Percentiles rank a stretch among this genome's conserved stretches.
These are phyloP conservation scores for Tuberolachnus salignus DNA, from an alignment of 2,888 invertebrate genomes.

Conservation along the genomic window DNA sequence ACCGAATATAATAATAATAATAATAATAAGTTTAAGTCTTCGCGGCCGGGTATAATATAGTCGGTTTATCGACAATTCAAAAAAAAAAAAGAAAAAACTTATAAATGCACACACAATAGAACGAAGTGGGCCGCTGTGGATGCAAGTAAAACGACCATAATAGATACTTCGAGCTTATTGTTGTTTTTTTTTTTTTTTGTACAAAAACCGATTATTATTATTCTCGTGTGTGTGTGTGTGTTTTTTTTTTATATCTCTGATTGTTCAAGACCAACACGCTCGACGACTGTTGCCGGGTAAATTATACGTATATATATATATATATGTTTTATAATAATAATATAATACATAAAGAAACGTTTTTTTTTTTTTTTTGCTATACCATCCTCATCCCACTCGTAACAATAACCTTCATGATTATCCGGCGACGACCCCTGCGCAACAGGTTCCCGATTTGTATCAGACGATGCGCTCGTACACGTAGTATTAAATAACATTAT, in stretches of 20 bases:
- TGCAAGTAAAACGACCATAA: neutral
- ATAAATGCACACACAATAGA: slow-evolving; percentile 1
- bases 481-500: too few relatives aligned
- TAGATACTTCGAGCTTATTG: neutral
- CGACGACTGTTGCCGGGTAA: neutral
- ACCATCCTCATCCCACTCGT: too few relatives aligned
- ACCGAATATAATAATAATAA: too few relatives aligned
- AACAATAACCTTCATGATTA: too few relatives aligned
- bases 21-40: too few relatives aligned
- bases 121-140: neutral
- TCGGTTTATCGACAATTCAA: neutral
- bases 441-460: too few relatives aligned
- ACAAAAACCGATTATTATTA: slow-evolving; percentile 7
- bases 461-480: too few relatives aligned
- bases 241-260: neutral
- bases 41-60: too few relatives aligned
- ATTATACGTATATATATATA: neutral
- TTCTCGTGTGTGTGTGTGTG: neutral
- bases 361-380: too few relatives aligned
- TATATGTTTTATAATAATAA: neutral
- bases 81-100: neutral
- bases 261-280: neutral
- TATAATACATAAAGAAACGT: neutral
- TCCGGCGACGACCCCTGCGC: too few relatives aligned
- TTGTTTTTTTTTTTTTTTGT: neutral